phyloP scores from a whole-genome alignment of 2,888 invertebrate species.

The Nemotelus nigrinus region DNA sequence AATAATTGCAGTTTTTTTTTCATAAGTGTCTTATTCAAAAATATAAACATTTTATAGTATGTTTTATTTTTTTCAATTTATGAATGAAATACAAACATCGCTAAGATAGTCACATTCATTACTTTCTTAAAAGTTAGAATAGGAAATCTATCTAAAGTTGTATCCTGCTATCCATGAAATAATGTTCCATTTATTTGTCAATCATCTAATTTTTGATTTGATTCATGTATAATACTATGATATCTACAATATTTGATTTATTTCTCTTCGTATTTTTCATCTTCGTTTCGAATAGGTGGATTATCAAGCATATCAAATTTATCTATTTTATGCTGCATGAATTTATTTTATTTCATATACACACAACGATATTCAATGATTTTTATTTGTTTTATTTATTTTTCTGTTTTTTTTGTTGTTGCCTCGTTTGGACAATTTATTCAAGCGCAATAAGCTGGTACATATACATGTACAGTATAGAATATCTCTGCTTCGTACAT shows the following conservation, averaged over 20 bases:
- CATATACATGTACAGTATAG: no score
- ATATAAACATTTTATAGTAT: no score
- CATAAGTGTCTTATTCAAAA: background rate
- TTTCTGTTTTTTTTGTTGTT: no score
- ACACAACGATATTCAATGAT: no score
- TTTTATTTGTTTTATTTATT: no score
- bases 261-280: background rate
- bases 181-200: constrained; percentile 1
- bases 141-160: constrained; percentile 26
- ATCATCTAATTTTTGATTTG: background rate
- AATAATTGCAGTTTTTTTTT: background rate
- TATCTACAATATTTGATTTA: constrained; percentile 21
- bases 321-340: background rate
- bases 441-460: no score
- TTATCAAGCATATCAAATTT: constrained; percentile 22
- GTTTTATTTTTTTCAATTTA: no score
- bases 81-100: no score
- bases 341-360: no score
- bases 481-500: no score
- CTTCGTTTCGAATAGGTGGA: background rate
- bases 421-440: no score
- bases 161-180: background rate
- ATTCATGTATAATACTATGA: constrained; percentile 1
- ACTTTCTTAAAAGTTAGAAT: background rate
- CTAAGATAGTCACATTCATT: background rate